Conservation (phyloP, 2,888 invertebrate species). For the Maniola hyperantus region DNA sequence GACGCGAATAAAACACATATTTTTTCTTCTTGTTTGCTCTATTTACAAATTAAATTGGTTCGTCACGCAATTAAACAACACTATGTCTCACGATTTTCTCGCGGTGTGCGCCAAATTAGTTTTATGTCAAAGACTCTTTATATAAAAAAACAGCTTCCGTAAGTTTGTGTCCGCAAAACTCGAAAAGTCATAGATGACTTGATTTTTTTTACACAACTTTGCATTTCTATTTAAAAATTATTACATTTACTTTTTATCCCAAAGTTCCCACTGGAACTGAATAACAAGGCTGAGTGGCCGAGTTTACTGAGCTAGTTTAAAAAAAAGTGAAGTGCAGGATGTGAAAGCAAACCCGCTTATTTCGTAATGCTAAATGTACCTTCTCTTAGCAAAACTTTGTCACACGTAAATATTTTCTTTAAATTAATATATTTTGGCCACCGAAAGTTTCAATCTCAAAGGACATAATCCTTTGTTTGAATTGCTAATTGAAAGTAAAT, state of each 20-base stretch:
- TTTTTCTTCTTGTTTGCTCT: constrained; percentile 17
- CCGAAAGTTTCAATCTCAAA: neutral
- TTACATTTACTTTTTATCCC: too few species aligned
- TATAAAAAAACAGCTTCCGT: too few species aligned
- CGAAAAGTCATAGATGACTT: too few species aligned
- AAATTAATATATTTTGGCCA: neutral
- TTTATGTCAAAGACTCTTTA: neutral
- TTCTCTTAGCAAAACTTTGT: constrained; percentile 4
- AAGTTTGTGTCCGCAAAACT: too few species aligned
- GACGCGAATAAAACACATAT: constrained; percentile 29
- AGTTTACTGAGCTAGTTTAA: too few species aligned
- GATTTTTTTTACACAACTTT: too few species aligned
- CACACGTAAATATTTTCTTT: neutral
- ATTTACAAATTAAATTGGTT: constrained; percentile 23
- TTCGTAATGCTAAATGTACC: constrained; percentile 33
- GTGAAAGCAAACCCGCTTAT: constrained; percentile 32
- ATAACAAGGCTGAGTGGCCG: too few species aligned
- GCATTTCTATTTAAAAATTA: too few species aligned
- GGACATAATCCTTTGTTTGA: neutral
- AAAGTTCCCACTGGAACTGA: too few species aligned
- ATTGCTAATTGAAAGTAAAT: neutral
- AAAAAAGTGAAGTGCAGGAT: constrained; percentile 24
- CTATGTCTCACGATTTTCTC: constrained; percentile 3
- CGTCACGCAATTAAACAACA: constrained; percentile 12
- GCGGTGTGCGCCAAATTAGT: constrained; percentile 14